Evolutionary conservation across 2,888 invertebrate genomes (phyloP).

Genomic region (Synanthedon myopaeformis): DNA sequence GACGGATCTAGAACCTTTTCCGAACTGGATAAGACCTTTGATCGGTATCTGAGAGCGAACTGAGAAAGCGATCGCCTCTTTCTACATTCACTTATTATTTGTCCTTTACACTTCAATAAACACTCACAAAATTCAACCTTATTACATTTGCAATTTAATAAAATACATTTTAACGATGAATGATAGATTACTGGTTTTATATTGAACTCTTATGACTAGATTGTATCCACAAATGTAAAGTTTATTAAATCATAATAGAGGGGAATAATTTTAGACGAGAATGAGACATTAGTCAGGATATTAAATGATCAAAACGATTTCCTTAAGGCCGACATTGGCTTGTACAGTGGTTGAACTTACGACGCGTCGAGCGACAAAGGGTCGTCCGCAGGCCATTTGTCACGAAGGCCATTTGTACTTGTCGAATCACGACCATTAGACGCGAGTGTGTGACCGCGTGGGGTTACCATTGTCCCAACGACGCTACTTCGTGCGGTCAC

Average conservation of each 20-base stretch:
- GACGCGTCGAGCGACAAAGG: constrained; percentile 43
- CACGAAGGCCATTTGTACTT: constrained; percentile 70
- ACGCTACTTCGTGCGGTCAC: constrained; percentile 31
- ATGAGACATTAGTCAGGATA: background rate
- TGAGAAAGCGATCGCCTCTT: constrained; percentile 53
- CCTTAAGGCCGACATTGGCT: constrained; percentile 47
- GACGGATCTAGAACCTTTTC: constrained; percentile 35
- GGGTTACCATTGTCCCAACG: constrained; percentile 50
- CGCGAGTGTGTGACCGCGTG: constrained; percentile 66
- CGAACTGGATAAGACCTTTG: constrained; percentile 40
- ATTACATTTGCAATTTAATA: constrained; percentile 8
- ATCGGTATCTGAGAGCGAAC: constrained; percentile 49
- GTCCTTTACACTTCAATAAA: constrained; percentile 14
- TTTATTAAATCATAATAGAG: too few species aligned
- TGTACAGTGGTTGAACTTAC: constrained; percentile 50
- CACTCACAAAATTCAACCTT: constrained; percentile 30
- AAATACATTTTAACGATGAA: background rate
- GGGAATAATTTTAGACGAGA: too few species aligned
- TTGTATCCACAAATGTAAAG: background rate
- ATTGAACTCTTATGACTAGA: too few species aligned
- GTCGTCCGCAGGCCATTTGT: constrained; percentile 68
- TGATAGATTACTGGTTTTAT: background rate
- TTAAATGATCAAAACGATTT: constrained; percentile 2
- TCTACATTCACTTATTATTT: constrained; percentile 45
- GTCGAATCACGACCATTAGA: constrained; percentile 72